Percentiles rank a stretch among this genome's conserved stretches.
These are phyloP conservation scores for Cecropterus lyciades DNA, from an alignment of 1,140 invertebrate species.

Conservation along the genomic window DNA sequence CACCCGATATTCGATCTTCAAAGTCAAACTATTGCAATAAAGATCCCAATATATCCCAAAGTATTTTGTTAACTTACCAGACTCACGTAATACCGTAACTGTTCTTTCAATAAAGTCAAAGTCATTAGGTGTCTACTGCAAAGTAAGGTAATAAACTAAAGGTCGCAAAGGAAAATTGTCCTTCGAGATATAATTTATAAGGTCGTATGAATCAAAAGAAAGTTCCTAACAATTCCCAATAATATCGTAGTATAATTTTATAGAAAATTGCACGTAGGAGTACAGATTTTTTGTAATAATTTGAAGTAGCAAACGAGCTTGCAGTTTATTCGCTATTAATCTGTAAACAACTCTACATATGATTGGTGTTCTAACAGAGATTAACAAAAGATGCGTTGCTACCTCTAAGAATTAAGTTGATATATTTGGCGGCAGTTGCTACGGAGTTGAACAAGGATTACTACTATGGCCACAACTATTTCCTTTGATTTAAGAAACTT, in stretches of 20 bases:
- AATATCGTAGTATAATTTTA: conserved; percentile 10
- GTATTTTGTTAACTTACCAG: not conserved
- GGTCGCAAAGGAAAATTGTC: conserved; percentile 16
- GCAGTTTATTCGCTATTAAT: too few species aligned
- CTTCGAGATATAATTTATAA: conserved; percentile 17
- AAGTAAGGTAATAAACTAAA: conserved; percentile 16
- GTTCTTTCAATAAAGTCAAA: conserved; percentile 8
- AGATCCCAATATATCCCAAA: not conserved
- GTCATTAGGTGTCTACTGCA: conserved; percentile 4
- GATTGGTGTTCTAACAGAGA: too few species aligned
- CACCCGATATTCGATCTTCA: not conserved
- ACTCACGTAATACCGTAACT: not conserved
- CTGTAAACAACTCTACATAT: too few species aligned
- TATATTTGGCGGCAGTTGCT: too few species aligned
- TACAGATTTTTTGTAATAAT: not conserved
- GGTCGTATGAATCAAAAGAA: conserved; percentile 23
- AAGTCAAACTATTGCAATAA: conserved; percentile 17
- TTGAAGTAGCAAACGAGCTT: too few species aligned
- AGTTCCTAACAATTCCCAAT: conserved; percentile 3
- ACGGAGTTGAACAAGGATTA: too few species aligned
- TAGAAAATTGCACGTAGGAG: not conserved
- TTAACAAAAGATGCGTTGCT: too few species aligned
- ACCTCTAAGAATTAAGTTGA: too few species aligned
- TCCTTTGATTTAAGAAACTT: too few species aligned
- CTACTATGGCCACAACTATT: too few species aligned